Conservation (phyloP, 1,140 invertebrate genomes). For the Cotesia vestalis region DNA sequence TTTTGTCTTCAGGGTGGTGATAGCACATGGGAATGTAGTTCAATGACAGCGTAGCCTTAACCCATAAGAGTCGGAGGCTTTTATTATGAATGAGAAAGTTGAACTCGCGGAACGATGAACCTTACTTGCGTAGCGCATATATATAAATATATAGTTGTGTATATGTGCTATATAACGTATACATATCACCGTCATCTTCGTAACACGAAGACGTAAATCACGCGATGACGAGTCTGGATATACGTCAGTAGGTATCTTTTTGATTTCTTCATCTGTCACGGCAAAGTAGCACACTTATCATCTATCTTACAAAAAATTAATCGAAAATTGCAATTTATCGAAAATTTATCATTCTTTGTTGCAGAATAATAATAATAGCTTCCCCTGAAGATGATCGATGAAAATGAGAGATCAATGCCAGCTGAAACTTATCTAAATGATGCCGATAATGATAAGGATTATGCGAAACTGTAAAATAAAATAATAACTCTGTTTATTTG, state of each 20-base stretch:
- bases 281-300: too few relatives aligned
- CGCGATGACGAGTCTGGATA: conserved; percentile 28
- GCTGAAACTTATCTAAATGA: neutral
- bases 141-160: conserved; percentile 26
- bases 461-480: neutral
- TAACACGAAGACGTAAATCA: conserved; percentile 36
- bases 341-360: too few relatives aligned
- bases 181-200: conserved; percentile 20
- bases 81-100: conserved; percentile 44
- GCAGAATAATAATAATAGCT: too few relatives aligned
- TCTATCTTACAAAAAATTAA: too few relatives aligned
- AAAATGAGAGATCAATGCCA: too few relatives aligned
- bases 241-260: conserved; percentile 12
- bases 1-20: neutral
- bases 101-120: conserved; percentile 42
- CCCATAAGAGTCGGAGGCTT: conserved; percentile 40
- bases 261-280: conserved; percentile 5
- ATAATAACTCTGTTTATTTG: neutral
- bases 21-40: conserved; percentile 41
- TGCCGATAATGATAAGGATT: conserved; percentile 5
- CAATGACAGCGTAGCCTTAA: conserved; percentile 44
- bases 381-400: too few relatives aligned
- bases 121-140: conserved; percentile 10
- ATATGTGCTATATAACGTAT: conserved; percentile 10
- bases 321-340: too few relatives aligned